Conservation (phyloP, 2,888 invertebrate species). For the Heliconius erato region DNA sequence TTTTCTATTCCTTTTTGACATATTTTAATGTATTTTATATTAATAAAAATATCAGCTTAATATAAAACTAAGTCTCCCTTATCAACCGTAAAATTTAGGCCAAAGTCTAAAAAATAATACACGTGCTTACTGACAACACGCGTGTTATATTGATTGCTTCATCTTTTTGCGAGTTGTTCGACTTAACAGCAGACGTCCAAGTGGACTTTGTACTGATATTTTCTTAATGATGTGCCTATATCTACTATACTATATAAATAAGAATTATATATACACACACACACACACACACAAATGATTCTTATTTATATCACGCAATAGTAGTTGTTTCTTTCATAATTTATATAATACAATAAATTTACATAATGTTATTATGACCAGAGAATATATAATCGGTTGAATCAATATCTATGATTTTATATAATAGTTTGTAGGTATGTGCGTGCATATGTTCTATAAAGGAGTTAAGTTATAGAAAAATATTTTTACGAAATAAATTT, state of each 20-base stretch:
- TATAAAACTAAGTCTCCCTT: background rate
- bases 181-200: conserved; percentile 28
- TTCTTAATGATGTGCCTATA: conserved; percentile 33
- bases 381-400: background rate
- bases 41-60: background rate
- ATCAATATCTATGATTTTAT: background rate
- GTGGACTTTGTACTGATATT: conserved; percentile 46
- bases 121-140: background rate
- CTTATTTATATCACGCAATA: conserved; percentile 25
- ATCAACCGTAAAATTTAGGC: background rate
- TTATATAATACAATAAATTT: too few species aligned
- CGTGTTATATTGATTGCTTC: conserved; percentile 25
- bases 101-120: conserved; percentile 37
- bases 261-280: too few species aligned
- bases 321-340: conserved; percentile 21
- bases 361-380: background rate
- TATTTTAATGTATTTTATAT: background rate
- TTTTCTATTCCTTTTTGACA: background rate
- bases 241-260: background rate
- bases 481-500: too few species aligned
- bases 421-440: too few species aligned
- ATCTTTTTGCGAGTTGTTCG: conserved; percentile 38
- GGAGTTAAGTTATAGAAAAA: too few species aligned
- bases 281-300: background rate
- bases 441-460: too few species aligned